Base-by-base conservation (phyloP, 2,888 invertebrate species). In the Lysandra bellargus region DNA sequence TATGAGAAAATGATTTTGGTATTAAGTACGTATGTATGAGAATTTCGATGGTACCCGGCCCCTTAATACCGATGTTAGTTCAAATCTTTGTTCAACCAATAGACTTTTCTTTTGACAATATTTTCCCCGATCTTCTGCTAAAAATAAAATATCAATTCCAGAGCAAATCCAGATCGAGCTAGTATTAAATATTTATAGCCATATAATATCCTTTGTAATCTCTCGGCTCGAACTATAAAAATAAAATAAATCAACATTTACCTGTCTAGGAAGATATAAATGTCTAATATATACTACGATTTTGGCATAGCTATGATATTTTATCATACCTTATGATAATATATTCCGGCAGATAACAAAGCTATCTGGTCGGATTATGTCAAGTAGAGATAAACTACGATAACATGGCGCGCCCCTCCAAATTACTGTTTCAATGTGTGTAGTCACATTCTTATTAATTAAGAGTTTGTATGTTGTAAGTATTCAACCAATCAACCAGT, bases 121-220 rank as follows among this genome's bases (percentile, higher is more conserved):
- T 69, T 69, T 69, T 69, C 4, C 23, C 1, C 33, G 33, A 69
- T 69, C 14, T 14, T 33, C 5, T 37, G 69, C 33, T 69, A 33
- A 33, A 57, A 69, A 33, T 69, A 69, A 33, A 69, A 69, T 69
- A 69, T 69, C 33, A 37, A 69, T 69, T 69, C 33, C 2, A 4
- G 33, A 69, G 33, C 69, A 17, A 33, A 69, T 33, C 37, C 30
- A 69, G 33, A 14, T 69, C 69, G 23, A 14, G 33, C 33, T 33
- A 37, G 33, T 69, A 69, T 69, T 69, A 37, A 69, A 69, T 5
- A 69, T 37, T 69, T 69, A 69, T 69, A 37, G 17, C 69, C 69
- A 4, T 64, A 64, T 9, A 23, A 33, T 33, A 69, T 69, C 64
- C 64, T 69, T 69, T 64, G 5, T 17, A 69, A 33, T 37, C 33